A percentile compares a stretch with the other conserved stretches of the same genome.
Conservation (phyloP, 2,888 invertebrate genomes). For the Dascillus cervinus region DNA sequence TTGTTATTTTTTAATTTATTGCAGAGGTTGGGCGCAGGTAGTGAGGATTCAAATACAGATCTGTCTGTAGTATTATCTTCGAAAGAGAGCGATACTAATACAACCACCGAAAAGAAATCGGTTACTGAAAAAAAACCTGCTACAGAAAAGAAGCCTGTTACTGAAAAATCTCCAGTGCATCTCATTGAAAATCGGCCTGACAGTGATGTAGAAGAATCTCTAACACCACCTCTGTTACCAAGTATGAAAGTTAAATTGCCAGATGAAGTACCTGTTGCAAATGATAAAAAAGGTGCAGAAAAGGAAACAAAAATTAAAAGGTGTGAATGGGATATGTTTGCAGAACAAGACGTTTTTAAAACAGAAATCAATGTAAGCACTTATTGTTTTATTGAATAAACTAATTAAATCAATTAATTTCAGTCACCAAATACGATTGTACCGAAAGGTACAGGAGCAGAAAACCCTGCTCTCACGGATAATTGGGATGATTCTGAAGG, state of each 20-base stretch:
- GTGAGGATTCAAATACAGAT: slow-evolving; percentile 49
- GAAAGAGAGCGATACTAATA: slow-evolving; percentile 29
- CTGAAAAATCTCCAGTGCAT: too few species aligned
- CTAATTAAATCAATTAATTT: too few species aligned
- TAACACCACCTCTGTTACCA: slow-evolving; percentile 39
- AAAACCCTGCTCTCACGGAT: slow-evolving; percentile 90
- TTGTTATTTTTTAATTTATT: slow-evolving; percentile 12
- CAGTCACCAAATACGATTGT: slow-evolving; percentile 57
- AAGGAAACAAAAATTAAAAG: slow-evolving; percentile 42
- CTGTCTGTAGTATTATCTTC: slow-evolving; percentile 28
- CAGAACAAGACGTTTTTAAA: slow-evolving; percentile 78
- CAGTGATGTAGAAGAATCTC: slow-evolving; percentile 31
- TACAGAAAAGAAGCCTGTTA: slow-evolving; percentile 31
- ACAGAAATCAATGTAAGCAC: slow-evolving; percentile 34
- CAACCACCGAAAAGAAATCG: slow-evolving; percentile 32
- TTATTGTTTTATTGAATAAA: slow-evolving; percentile 21
- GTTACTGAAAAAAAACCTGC: slow-evolving; percentile 19
- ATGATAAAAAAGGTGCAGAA: slow-evolving; percentile 31
- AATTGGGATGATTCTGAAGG: slow-evolving; percentile 99
- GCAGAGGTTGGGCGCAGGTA: slow-evolving; percentile 49
- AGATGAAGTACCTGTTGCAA: slow-evolving; percentile 13
- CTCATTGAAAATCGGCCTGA: too few species aligned
- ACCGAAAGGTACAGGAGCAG: slow-evolving; percentile 51
- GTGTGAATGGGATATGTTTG: slow-evolving; percentile 87
- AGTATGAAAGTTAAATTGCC: slow-evolving; percentile 33